Conservation (phyloP, 2,888 invertebrate genomes). For the Netelia virgata region DNA sequence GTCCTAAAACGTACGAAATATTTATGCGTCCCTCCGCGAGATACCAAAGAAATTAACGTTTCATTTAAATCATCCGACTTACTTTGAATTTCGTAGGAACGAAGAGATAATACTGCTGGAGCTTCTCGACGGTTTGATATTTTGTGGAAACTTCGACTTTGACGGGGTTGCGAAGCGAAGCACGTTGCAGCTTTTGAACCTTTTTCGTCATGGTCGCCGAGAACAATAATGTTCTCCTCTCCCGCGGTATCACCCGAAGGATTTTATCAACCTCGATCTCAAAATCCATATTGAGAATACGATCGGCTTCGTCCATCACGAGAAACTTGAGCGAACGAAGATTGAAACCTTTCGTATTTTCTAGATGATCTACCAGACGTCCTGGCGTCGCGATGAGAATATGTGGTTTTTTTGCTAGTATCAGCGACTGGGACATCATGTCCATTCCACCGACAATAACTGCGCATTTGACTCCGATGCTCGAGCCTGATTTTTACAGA, state of each 20-base stretch:
- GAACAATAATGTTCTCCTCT: conserved; percentile 96
- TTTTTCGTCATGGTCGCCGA: conserved; percentile 99
- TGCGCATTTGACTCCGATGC: conserved; percentile 97
- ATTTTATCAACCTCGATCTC: conserved; percentile 99
- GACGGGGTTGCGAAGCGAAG: conserved; percentile 96
- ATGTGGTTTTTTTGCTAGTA: conserved; percentile 98
- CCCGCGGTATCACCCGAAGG: conserved; percentile 94
- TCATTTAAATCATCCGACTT: conserved; percentile 57
- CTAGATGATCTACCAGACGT: conserved; percentile 96
- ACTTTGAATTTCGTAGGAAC: conserved; percentile 98
- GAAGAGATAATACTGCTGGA: conserved; percentile 97
- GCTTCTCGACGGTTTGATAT: conserved; percentile 98
- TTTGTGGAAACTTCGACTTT: conserved; percentile 98
- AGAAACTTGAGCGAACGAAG: conserved; percentile 94
- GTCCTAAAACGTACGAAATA: conserved; percentile 87
- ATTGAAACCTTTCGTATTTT: conserved; percentile 99
- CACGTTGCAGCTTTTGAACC: conserved; percentile 97
- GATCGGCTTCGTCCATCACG: conserved; percentile 99
- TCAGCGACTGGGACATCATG: conserved; percentile 97
- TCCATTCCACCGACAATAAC: conserved; percentile 99
- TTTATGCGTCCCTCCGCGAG: neutral
- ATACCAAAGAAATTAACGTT: neutral
- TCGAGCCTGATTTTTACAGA: conserved; percentile 87
- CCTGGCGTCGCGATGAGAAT: conserved; percentile 99
- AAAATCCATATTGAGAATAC: conserved; percentile 99